Evolutionary conservation across 2,888 invertebrate genomes (phyloP), one percentile per base, ranked within the genome.

Genomic region (Drosophila putrida): DNA sequence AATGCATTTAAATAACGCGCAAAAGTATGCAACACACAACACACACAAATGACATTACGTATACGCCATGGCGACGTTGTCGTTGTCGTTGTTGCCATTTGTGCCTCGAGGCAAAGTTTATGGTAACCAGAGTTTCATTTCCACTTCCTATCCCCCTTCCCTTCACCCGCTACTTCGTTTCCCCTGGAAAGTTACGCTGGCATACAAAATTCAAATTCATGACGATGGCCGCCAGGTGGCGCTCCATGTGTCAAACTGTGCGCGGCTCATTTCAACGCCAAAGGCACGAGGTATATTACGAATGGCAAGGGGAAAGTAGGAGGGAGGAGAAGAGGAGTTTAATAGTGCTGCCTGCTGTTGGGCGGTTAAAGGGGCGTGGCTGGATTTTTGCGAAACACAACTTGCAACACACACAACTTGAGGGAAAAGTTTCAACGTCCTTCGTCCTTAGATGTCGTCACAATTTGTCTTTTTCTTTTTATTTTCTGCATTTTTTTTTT

Each of bases 181-280:
- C n/a, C 46, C 10, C 11, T 35, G 36, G 36, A 6, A 51, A 28
- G 41, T 54, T 39, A 11, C 9, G 43, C 49, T 35, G 71, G 49
- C 33, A 51, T 62, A 76, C 47, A 46, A 72, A 58, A 81, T 85
- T 82, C 73, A 82, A 85, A 85, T 82, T 82, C 81, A 85, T 82
- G 85, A 54, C 71, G 64, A 85, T 77, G 80, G 66, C 70, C 86
- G 75, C 68, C 82, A 82, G 86, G 86, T 82, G 86, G 80, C 83
- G 72, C 68, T 85, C 72, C 78, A 74, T 85, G 75, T 82, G 82
- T 82, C 81, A 84, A 82, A 77, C 70, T 60, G 38, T 67, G 74
- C 70, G 71, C 69, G 61, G 75, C 82, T 82, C 85, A 85, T 85
- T 82, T 82, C 58, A 60, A 70, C 58, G 70, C 61, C 59, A 72